Evolutionary conservation across 2,888 invertebrate genomes (phyloP).

Genomic region (Hyppa rectilinea): DNA sequence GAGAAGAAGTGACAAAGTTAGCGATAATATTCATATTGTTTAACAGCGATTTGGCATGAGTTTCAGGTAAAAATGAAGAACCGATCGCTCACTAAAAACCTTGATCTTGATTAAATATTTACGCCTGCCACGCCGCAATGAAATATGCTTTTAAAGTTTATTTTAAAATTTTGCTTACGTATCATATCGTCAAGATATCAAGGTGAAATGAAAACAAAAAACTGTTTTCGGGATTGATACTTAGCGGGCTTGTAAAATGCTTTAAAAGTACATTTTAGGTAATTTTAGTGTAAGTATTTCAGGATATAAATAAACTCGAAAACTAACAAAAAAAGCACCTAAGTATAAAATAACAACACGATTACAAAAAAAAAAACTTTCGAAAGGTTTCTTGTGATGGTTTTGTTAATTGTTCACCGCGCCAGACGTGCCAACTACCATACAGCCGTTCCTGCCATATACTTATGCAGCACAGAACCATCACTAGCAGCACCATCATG

Average conservation of each 20-base stretch:
- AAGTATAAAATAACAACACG: no score
- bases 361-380: not conserved
- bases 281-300: not conserved
- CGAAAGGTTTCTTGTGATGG: not conserved
- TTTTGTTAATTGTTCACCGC: not conserved
- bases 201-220: constrained; percentile 19
- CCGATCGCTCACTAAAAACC: constrained; percentile 39
- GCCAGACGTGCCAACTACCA: no score
- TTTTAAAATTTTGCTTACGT: constrained; percentile 15
- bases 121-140: constrained; percentile 20
- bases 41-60: constrained; percentile 38
- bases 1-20: constrained; percentile 10
- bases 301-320: not conserved
- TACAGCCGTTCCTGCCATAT: no score
- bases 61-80: constrained; percentile 21
- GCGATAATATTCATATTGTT: not conserved
- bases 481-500: no score
- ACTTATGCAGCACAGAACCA: no score
- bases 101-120: constrained; percentile 48
- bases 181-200: constrained; percentile 27
- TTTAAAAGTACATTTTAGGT: not conserved
- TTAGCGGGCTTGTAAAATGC: constrained; percentile 1
- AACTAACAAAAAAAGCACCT: not conserved
- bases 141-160: constrained; percentile 12
- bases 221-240: not conserved